These are phyloP conservation scores for Cynaeus angustus DNA, from an alignment of 2,888 invertebrate genomes.

Conservation along the genomic window DNA sequence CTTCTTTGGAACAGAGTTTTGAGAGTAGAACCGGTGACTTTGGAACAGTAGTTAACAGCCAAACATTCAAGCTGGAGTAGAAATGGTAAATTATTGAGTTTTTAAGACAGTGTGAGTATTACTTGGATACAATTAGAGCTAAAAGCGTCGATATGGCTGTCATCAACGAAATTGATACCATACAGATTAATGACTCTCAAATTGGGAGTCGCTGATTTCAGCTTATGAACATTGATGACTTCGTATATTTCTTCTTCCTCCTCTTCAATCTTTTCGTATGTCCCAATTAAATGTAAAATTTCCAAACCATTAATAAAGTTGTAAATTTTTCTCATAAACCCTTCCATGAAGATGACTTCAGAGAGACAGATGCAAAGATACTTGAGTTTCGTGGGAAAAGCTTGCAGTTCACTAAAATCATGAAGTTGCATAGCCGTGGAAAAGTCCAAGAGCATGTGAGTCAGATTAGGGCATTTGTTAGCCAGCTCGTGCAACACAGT, in stretches of 20 bases:
- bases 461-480: conserved; percentile 95
- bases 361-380: conserved; percentile 92
- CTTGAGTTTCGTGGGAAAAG: conserved; percentile 94
- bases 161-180: conserved; percentile 98
- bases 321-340: conserved; percentile 99
- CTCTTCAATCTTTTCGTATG: conserved; percentile 97
- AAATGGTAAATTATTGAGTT: background rate
- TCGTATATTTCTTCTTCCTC: conserved; percentile 99
- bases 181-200: conserved; percentile 97
- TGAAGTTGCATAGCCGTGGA: conserved; percentile 99
- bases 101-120: conserved; percentile 38
- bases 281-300: conserved; percentile 97
- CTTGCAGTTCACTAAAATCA: conserved; percentile 99
- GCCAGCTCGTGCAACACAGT: conserved; percentile 97
- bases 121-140: conserved; percentile 95
- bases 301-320: conserved; percentile 99
- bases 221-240: conserved; percentile 98
- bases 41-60: conserved; percentile 97
- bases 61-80: conserved; percentile 91
- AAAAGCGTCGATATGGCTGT: conserved; percentile 98
- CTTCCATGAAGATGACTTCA: conserved; percentile 99
- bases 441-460: conserved; percentile 97
- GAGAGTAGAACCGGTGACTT: conserved; percentile 96
- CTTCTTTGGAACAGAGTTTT: conserved; percentile 96
- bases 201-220: conserved; percentile 98